phyloP scores from a whole-genome alignment of 2,888 invertebrate genomes.

The Aphidius colemani region DNA sequence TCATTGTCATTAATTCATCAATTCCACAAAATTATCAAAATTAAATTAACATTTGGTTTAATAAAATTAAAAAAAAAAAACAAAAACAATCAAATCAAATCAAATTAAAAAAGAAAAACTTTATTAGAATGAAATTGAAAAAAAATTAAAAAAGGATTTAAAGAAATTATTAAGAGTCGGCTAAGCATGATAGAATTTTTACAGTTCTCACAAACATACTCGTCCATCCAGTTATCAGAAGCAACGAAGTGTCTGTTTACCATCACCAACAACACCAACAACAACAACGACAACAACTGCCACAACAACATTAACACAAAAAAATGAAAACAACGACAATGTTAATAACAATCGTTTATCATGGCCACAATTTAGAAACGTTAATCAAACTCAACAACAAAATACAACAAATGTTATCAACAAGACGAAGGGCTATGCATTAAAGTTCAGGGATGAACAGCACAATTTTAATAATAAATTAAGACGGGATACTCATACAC shows the following conservation, averaged over 20 bases:
- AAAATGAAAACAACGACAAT: slow-evolving; percentile 60
- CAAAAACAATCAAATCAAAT: neutral
- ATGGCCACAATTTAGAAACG: slow-evolving; percentile 65
- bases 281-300: slow-evolving; percentile 56
- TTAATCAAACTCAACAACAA: slow-evolving; percentile 52
- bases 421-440: slow-evolving; percentile 49
- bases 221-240: slow-evolving; percentile 59
- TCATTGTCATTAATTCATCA: slow-evolving; percentile 10
- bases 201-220: slow-evolving; percentile 59
- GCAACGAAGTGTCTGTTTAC: slow-evolving; percentile 57
- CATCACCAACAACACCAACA: slow-evolving; percentile 47
- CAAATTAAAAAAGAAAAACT: neutral
- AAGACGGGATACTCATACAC: slow-evolving; percentile 55
- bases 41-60: neutral
- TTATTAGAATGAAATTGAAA: slow-evolving; percentile 9
- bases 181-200: slow-evolving; percentile 56
- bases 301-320: slow-evolving; percentile 49
- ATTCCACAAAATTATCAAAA: neutral
- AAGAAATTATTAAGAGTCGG: slow-evolving; percentile 17
- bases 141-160: neutral
- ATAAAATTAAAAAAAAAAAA: neutral
- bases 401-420: slow-evolving; percentile 50
- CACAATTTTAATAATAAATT: slow-evolving; percentile 58
- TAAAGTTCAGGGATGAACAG: slow-evolving; percentile 56
- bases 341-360: slow-evolving; percentile 63